phyloP scores from a whole-genome alignment of 2,113 vertebrate genomes.

The Furnarius figulus region DNA sequence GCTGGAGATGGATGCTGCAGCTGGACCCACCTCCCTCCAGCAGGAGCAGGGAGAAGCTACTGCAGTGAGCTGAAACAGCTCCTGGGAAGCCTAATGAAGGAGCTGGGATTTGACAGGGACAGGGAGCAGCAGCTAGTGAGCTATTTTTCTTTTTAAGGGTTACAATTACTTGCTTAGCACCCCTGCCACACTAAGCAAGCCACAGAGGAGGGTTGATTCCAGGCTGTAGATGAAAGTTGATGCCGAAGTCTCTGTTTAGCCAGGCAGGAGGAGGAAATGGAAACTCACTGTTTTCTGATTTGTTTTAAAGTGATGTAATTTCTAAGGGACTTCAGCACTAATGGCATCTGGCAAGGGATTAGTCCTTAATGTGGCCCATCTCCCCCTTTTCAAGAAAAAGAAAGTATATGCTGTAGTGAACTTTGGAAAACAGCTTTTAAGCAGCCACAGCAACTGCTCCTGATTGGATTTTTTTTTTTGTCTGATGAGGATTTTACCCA shows the following conservation, averaged over 20 bases:
- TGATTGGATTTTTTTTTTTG: background rate
- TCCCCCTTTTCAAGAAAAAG: background rate
- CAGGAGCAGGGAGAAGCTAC: background rate
- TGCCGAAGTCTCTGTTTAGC: constrained; percentile 22
- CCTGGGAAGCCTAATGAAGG: background rate
- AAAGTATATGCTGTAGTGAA: constrained; percentile 1
- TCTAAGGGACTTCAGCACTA: constrained; percentile 30
- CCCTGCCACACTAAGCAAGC: background rate
- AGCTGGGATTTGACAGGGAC: background rate
- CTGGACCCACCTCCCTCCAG: background rate
- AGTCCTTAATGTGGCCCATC: background rate
- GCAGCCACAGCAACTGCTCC: constrained; percentile 10
- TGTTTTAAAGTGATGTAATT: constrained; percentile 44
- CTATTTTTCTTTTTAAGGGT: constrained; percentile 30
- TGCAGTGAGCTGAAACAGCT: background rate
- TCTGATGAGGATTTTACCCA: constrained; percentile 53
- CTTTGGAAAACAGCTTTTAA: constrained; percentile 26
- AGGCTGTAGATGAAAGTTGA: constrained; percentile 24
- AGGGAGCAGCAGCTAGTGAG: background rate
- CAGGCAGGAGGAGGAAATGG: constrained; percentile 36
- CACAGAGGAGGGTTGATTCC: background rate
- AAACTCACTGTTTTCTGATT: constrained; percentile 34
- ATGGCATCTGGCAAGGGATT: constrained; percentile 35
- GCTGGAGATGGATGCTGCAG: background rate
- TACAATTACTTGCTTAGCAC: constrained; percentile 36